Evolutionary conservation across 2,888 invertebrate species (phyloP), one percentile per base, ranked within the genome.

Genomic region (Drosophila helvetica): DNA sequence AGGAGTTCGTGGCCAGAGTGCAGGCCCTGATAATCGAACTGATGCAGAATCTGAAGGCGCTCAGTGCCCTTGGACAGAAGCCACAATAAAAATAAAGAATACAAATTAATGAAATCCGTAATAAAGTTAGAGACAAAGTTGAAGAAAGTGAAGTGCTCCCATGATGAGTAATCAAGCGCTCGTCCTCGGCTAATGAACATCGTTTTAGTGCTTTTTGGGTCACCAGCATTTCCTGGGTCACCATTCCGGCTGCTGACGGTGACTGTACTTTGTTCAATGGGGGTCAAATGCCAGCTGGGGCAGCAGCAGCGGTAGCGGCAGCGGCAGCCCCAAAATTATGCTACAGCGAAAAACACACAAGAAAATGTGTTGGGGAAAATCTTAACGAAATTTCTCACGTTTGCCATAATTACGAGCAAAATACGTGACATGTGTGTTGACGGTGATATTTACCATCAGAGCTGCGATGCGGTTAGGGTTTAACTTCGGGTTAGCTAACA

Each of bases 321-420:
- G 27, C 27, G 74, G 85, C 85, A 81, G 66, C 70, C 82, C 86
- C 65, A 82, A 87, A 86, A 82, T 82, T 79, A 87, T 82, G 72
- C 57, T 57, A 59, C 54, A 59, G 15, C 22, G 43, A 8, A 25
- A 53, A 22, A 30, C 17, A 47, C 12, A 47, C 19, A 43, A 55
- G 71, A 70, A 79, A 80, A 75, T 30, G 71, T 86, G 88, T 74
- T 78, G 74, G 76, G 87, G 77, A 87, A 89, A 82, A 87, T 87
- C 88, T 89, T 89, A 80, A 80, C 86, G 71, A 89, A 88, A 89
- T 83, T 89, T 87, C 90, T 85, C 88, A 88, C 88, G 88, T 88
- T 86, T 80, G 81, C 90, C 83, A 89, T 89, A 88, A 88, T 88
- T 88, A 88, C 88, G 88, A 87, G 83, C 63, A 67, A 85, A 89